Evolutionary conservation across 2,113 vertebrate species (phyloP).

Genomic region (Pygoscelis adeliae): DNA sequence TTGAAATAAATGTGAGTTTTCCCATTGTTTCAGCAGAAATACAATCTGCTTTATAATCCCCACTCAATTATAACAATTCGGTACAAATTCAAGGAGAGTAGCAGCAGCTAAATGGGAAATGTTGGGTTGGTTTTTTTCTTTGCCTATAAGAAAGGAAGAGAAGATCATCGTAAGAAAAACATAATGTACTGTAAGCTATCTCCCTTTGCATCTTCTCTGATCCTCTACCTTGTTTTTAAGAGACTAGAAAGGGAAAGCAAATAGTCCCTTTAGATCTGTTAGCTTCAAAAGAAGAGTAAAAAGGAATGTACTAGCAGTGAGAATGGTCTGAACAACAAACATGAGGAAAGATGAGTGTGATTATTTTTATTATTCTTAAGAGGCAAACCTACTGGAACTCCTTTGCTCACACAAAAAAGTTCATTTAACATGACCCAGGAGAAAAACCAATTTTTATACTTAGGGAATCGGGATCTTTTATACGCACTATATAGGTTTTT

Average conservation of each 20-base stretch:
- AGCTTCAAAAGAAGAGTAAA: constrained; percentile 8
- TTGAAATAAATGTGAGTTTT: not conserved
- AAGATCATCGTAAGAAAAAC: not conserved
- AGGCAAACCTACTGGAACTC: not conserved
- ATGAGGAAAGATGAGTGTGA: not conserved
- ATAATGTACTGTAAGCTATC: not conserved
- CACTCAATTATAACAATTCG: not conserved
- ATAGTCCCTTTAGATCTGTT: not conserved
- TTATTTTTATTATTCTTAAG: constrained; percentile 28
- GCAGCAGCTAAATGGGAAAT: not conserved
- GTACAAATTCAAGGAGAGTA: not conserved
- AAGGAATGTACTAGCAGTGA: not conserved
- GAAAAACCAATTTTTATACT: not conserved
- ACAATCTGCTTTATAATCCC: not conserved
- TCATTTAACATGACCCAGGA: not conserved
- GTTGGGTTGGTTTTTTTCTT: not conserved
- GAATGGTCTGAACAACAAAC: constrained; percentile 6
- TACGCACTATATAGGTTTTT: not conserved
- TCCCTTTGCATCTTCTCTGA: constrained; percentile 18
- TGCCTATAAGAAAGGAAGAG: not conserved
- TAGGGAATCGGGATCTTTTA: not conserved
- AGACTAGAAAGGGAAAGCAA: not conserved
- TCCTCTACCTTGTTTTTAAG: not conserved
- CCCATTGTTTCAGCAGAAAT: not conserved
- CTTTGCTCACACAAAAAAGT: not conserved